Evolutionary conservation across 1,140 invertebrate genomes (phyloP).

Genomic region (Rhyacophila brunnea): DNA sequence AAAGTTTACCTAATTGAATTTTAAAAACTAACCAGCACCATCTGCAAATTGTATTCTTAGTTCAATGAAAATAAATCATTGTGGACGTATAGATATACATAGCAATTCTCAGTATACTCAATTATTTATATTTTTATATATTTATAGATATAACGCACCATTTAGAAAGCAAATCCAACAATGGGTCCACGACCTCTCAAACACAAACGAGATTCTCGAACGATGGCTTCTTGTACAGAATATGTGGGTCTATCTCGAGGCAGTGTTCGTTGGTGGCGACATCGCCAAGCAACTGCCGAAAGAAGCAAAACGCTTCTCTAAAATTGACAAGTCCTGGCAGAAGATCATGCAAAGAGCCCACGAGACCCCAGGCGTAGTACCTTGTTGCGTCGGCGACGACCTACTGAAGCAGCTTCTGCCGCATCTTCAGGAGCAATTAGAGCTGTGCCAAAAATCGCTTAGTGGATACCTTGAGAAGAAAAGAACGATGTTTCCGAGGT

Average conservation of each 20-base stretch:
- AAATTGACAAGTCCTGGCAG: constrained; percentile 98
- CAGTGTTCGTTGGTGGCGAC: constrained; percentile 96
- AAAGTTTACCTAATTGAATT: neutral
- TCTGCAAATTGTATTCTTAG: too few relatives aligned
- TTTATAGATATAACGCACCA: constrained; percentile 86
- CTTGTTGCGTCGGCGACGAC: constrained; percentile 95
- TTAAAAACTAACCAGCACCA: too few relatives aligned
- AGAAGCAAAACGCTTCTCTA: constrained; percentile 91
- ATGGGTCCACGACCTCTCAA: constrained; percentile 92
- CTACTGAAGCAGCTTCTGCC: constrained; percentile 87
- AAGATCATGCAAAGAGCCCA: constrained; percentile 96
- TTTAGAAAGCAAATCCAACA: constrained; percentile 95
- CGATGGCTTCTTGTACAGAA: constrained; percentile 96
- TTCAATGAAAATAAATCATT: too few relatives aligned
- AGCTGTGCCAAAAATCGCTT: constrained; percentile 94
- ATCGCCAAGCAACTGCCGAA: constrained; percentile 97
- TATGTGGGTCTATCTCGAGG: constrained; percentile 98
- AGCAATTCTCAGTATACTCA: too few relatives aligned
- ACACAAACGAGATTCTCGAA: constrained; percentile 95
- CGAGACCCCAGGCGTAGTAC: constrained; percentile 91
- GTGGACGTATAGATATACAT: neutral
- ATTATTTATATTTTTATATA: too few relatives aligned
- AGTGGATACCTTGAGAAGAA: constrained; percentile 97
- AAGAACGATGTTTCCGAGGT: constrained; percentile 93
- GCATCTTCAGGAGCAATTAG: constrained; percentile 94